phyloP scores from a whole-genome alignment of 2,888 invertebrate genomes.

The Orchesellides sinensis region DNA sequence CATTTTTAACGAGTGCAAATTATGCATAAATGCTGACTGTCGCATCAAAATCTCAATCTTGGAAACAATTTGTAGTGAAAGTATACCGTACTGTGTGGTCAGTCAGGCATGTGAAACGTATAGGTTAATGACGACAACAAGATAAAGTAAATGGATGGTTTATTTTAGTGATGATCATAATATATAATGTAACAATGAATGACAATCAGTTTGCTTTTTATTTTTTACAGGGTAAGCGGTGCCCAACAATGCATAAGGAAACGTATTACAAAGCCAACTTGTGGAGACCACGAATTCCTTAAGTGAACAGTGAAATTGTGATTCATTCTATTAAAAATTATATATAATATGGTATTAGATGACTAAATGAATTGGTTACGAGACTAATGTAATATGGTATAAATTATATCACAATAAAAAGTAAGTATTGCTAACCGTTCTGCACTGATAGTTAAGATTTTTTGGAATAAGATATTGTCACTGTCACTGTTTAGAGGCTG shows the following conservation, averaged over 20 bases:
- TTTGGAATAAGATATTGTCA: not conserved
- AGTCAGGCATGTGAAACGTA: too few relatives aligned
- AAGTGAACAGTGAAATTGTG: constrained; percentile 52
- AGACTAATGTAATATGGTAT: too few relatives aligned
- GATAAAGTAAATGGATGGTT: not conserved
- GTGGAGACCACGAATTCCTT: constrained; percentile 72
- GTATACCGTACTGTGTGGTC: too few relatives aligned
- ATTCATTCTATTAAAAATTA: constrained; percentile 42
- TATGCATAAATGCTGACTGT: not conserved
- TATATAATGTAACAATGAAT: not conserved
- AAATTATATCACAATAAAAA: constrained; percentile 1
- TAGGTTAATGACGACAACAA: too few relatives aligned
- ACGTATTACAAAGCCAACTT: constrained; percentile 86
- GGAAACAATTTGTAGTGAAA: too few relatives aligned
- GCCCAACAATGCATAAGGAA: constrained; percentile 93
- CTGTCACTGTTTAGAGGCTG: too few relatives aligned
- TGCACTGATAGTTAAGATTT: not conserved
- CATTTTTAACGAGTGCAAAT: not conserved
- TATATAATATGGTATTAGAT: not conserved
- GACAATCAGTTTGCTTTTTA: constrained; percentile 32
- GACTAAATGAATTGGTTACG: too few relatives aligned
- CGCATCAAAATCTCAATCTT: not conserved
- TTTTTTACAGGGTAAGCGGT: constrained; percentile 82
- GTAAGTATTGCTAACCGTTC: constrained; percentile 1
- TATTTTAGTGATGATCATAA: not conserved